phyloP scores from a whole-genome alignment of 2,797 vertebrate species.

The Gallinago nigripennis region DNA sequence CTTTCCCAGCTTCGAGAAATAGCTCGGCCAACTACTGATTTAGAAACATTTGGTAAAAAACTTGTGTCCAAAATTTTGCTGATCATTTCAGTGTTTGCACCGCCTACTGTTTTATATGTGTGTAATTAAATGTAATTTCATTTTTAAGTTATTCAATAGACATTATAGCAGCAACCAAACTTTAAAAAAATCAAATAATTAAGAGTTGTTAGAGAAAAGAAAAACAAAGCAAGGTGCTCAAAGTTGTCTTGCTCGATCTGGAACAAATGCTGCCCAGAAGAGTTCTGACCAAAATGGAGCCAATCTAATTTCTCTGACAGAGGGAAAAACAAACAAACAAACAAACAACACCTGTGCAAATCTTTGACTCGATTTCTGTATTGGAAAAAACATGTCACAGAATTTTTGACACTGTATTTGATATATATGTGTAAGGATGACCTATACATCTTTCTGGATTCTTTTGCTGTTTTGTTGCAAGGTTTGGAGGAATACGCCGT shows the following conservation, averaged over 20 bases:
- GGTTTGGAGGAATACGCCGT: background rate
- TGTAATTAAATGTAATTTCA: background rate
- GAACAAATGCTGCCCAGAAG: background rate
- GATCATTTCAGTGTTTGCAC: slow-evolving; percentile 3
- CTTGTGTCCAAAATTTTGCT: background rate
- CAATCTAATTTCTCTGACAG: background rate
- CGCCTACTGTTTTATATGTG: background rate
- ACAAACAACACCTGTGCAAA: background rate
- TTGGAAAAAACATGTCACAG: background rate
- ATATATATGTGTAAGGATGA: background rate
- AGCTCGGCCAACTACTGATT: slow-evolving; percentile 22
- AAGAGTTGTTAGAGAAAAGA: background rate
- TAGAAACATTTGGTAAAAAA: background rate
- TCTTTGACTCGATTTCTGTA: background rate
- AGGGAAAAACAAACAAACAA: too few relatives aligned
- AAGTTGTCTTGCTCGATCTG: background rate
- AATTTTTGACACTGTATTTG: background rate
- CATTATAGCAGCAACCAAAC: background rate
- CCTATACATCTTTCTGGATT: background rate
- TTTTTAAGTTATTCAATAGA: background rate
- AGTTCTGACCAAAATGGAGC: rapidly evolving
- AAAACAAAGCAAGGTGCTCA: background rate
- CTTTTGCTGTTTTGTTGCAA: background rate
- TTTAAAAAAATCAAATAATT: background rate
- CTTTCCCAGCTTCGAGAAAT: slow-evolving; percentile 44